Evolutionary conservation across 2,888 invertebrate species (phyloP).

Genomic region (Melikaiella ostensackeni): DNA sequence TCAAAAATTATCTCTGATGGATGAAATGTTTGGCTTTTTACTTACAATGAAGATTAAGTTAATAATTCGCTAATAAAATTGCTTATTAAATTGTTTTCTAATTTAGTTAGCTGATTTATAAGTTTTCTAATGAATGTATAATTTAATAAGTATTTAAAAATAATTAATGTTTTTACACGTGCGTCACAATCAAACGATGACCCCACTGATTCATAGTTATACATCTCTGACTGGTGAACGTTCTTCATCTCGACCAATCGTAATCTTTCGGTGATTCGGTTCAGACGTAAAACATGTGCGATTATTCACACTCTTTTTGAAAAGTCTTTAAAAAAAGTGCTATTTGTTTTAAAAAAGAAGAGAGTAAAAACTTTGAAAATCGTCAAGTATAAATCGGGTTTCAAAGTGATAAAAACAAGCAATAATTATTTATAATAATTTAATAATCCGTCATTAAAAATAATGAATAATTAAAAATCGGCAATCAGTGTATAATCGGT

Average conservation of each 20-base stretch:
- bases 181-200: neutral
- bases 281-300: constrained; percentile 66
- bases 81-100: neutral
- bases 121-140: neutral
- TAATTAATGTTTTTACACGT: neutral
- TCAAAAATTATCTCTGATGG: neutral
- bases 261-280: constrained; percentile 59
- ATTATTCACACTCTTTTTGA: constrained; percentile 56
- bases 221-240: constrained; percentile 5
- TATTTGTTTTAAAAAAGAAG: no score
- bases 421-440: neutral
- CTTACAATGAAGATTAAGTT: neutral
- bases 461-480: neutral
- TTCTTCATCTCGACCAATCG: constrained; percentile 48
- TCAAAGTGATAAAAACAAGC: neutral
- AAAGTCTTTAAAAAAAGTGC: neutral
- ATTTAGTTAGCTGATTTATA: no score
- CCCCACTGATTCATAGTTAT: constrained; percentile 5
- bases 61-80: neutral
- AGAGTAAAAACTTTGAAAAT: no score
- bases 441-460: neutral
- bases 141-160: neutral
- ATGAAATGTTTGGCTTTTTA: neutral
- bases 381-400: neutral
- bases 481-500: neutral